Percentiles rank a stretch among this genome's conserved stretches.
Evolutionary conservation across 35 echinoderm and acorn worm species (phyloP).

Genomic region (Chiridota heheva): DNA sequence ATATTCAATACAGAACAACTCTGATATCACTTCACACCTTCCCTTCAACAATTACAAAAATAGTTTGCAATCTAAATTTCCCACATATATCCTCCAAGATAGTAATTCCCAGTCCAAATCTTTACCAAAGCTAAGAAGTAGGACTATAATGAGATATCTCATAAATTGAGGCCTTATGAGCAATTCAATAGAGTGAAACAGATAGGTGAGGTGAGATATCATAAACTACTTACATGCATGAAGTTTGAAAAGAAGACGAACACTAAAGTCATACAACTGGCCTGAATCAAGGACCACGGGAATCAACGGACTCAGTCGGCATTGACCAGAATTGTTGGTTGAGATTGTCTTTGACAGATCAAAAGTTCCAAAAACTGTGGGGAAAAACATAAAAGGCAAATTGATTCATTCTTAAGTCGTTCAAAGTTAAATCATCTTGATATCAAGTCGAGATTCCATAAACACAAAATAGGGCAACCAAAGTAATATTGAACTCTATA

Average conservation of each 20-base stretch:
- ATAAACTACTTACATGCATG: constrained; percentile 91
- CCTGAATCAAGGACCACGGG: constrained; percentile 78
- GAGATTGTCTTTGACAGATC: constrained; percentile 84
- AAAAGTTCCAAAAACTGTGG: constrained; percentile 92
- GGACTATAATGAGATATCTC: too few species aligned
- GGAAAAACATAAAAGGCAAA: neutral
- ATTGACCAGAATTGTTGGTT: constrained; percentile 75
- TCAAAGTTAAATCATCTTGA: neutral
- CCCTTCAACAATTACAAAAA: too few species aligned
- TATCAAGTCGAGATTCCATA: neutral
- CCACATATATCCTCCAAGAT: too few species aligned
- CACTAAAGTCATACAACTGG: constrained; percentile 93
- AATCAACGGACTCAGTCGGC: constrained; percentile 84
- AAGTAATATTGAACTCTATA: neutral
- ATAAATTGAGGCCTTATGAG: too few species aligned
- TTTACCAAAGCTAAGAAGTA: too few species aligned
- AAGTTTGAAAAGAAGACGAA: constrained; percentile 90
- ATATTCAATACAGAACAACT: too few species aligned
- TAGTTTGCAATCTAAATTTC: too few species aligned
- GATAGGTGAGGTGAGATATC: too few species aligned
- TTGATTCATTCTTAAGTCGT: neutral
- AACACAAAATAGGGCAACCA: neutral
- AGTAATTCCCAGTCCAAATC: too few species aligned
- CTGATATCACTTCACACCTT: too few species aligned
- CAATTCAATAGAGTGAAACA: too few species aligned